Evolutionary conservation across 2,797 vertebrate genomes (phyloP), one percentile per base, ranked within the genome.

Genomic region (Squalus acanthias): DNA sequence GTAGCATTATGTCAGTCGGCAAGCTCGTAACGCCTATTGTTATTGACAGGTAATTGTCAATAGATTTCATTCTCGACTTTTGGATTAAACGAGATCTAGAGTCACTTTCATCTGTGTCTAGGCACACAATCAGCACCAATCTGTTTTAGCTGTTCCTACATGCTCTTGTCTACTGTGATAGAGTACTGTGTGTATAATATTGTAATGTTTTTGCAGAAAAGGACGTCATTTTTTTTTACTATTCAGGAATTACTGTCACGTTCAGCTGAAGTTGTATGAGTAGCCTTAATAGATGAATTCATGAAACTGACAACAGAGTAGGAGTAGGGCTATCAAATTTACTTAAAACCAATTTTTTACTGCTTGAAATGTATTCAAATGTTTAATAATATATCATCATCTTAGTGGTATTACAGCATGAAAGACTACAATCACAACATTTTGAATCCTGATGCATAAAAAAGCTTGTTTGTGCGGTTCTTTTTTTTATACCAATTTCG

Each of bases 331-430:
- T 95, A 74, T 95, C 94, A 95, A 74, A 95, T 95, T 95, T 95
- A 95, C 94, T 95, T 74, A 74, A 95, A 74, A 95, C 70, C 70
- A 72, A 74, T 76, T 95, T 60, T 95, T 74, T 74, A 17, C 46
- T 33, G 53, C 69, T 57, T 95, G 94, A 95, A 95, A 95, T 95
- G 94, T 95, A 95, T 95, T 74, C 94, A 95, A 74, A 95, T 95
- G 50, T 95, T 95, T 95, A 95, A 95, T 74, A 74, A 76, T 76
- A 95, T 95, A 76, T 95, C 50, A 76, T 76, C 50, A 33, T 76
- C 53, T 95, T 76, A 76, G 94, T 95, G 94, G 50, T 46, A 76
- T 72, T 95, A 95, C 70, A 95, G 10, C 46, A 95, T 95, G 94
- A 95, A n/a, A 76, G 70, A 95, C 26, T 95, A 95, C 46, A 33